Percentiles rank a stretch among this genome's conserved stretches.
These are phyloP conservation scores for Pardalotus punctatus DNA, from an alignment of 2,113 vertebrate species.

Conservation along the genomic window DNA sequence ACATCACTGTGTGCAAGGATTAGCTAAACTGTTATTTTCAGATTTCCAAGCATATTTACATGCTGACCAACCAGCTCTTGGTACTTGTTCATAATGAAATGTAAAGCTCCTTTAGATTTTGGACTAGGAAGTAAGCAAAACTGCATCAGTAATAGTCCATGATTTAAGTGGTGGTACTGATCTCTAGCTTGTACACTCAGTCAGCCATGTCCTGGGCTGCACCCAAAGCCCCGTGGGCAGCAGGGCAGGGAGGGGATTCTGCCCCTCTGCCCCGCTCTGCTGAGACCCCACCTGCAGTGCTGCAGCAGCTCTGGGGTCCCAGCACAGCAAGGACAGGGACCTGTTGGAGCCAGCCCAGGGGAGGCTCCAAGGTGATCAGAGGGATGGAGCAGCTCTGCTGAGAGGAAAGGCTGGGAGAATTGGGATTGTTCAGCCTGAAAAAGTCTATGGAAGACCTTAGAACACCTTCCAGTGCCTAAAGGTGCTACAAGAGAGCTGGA, in stretches of 20 bases:
- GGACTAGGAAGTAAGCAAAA: not conserved
- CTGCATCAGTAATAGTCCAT: not conserved
- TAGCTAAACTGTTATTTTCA: not conserved
- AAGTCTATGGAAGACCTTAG: too few species aligned
- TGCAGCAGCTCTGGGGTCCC: not conserved
- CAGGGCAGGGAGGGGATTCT: not conserved
- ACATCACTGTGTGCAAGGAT: not conserved
- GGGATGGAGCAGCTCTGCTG: not conserved
- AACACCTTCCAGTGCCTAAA: not conserved
- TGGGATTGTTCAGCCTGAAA: not conserved
- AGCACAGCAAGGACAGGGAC: not conserved
- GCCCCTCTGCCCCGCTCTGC: not conserved
- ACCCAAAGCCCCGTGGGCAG: not conserved
- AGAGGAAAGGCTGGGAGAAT: not conserved
- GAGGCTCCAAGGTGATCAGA: not conserved
- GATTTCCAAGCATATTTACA: not conserved
- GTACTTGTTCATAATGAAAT: not conserved
- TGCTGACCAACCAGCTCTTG: not conserved
- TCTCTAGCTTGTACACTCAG: not conserved
- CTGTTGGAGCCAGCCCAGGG: not conserved
- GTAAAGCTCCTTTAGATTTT: not conserved
- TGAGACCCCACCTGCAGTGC: not conserved
- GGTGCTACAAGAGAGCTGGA: not conserved
- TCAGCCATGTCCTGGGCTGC: not conserved
- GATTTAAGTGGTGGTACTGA: not conserved